Evolutionary conservation across 2,888 invertebrate species (phyloP), one percentile per base, ranked within the genome.

Genomic region (Lamellibrachia columna): DNA sequence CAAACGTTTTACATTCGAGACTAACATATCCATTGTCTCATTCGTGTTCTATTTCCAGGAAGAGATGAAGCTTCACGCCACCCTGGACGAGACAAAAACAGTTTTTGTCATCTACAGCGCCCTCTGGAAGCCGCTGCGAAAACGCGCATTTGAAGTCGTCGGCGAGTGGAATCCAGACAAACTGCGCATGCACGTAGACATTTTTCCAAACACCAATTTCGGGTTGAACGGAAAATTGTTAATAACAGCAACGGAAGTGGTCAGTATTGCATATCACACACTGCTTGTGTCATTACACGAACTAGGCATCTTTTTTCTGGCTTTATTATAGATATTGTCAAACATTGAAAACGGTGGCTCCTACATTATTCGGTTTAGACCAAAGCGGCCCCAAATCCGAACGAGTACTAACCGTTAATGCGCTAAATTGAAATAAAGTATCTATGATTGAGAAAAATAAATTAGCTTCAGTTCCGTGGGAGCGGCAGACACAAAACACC

Each of bases 201-300:
- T 60, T 15, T 60, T 60, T 60, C 60, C 60, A 60, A 60, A 60
- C 60, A 60, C 15, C 60, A 60, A 60, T 15, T 60, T 60, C 15
- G 60, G 60, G 22, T 22, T 60, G 60, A 60, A 60, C 8, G 60
- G 60, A 15, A 60, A 60, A 60, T 22, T 60, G 8, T 11, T 60
- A 60, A 60, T 60, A 60, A 60, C 60, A 60, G 60, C 60, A 60
- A 60, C 60, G 60, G 60, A 60, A 60, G 60, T 60, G 60, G 60
- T 60, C 60, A 60, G 60, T 60, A 60, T 60, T 60, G 22, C 11
- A 7, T 8, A 60, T 9, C 22, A 60, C 8, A 2, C 60, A 60
- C 15, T 15, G 22, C 15, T 15, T 60, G 55, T 55, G 9, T 40
- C 11, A 60, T 60, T 60, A 60, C 22, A 60, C 22, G 15, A 9